A percentile compares a stretch with the other conserved stretches of the same genome.
Conservation (phyloP, 23 tunicate genomes). For the Halocynthia aurantium region DNA sequence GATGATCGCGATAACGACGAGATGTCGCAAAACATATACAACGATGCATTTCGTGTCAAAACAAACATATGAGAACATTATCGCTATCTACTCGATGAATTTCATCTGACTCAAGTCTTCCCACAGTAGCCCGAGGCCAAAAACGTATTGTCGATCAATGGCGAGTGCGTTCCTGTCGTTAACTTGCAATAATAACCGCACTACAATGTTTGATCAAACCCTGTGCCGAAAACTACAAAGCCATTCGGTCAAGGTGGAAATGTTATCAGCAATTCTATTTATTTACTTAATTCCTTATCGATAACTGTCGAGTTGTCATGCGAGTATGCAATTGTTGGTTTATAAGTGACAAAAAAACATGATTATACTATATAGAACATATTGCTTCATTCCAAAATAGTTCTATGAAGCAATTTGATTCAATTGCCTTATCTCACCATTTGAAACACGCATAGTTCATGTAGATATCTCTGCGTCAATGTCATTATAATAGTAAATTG, state of each 20-base stretch:
- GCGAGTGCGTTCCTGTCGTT: background rate
- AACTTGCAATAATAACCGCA: constrained; percentile 16
- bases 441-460: too few species aligned
- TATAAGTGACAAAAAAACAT: too few species aligned
- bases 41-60: constrained; percentile 18
- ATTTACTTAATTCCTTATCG: constrained; percentile 10
- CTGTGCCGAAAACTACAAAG: constrained; percentile 10
- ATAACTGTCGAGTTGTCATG: background rate
- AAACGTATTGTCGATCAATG: constrained; percentile 14
- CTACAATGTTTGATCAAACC: constrained; percentile 21
- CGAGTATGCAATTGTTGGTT: too few species aligned
- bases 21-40: constrained; percentile 27
- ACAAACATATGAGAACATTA: constrained; percentile 24
- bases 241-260: background rate
- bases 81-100: constrained; percentile 16
- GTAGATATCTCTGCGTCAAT: too few species aligned
- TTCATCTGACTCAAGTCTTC: constrained; percentile 3
- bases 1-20: constrained; percentile 17
- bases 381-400: too few species aligned
- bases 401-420: too few species aligned
- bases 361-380: too few species aligned
- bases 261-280: constrained; percentile 15
- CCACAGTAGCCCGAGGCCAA: constrained; percentile 18
- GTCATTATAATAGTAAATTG: too few species aligned
- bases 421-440: too few species aligned